Conservation (phyloP, 2,888 invertebrate genomes). For the Cheilosia variabilis region DNA sequence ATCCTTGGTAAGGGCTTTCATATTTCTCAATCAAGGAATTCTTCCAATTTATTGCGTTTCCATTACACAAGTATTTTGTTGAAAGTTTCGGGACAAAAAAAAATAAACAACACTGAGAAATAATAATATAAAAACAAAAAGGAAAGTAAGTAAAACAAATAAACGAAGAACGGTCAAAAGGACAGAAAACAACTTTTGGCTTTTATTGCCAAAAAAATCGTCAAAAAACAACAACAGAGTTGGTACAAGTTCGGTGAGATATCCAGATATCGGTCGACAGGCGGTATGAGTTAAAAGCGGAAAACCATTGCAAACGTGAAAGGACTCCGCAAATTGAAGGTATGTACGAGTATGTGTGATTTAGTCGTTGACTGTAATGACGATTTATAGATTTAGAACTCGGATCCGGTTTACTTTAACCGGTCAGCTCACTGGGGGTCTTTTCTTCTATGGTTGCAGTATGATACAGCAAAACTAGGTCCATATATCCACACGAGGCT, state of each 20-base stretch:
- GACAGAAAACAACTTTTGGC: slow-evolving; percentile 37
- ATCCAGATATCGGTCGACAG: slow-evolving; percentile 14
- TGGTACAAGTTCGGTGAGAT: slow-evolving; percentile 7
- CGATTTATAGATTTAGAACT: slow-evolving; percentile 52
- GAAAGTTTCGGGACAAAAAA: slow-evolving; percentile 25
- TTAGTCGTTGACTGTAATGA: slow-evolving; percentile 30
- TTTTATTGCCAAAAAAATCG: slow-evolving; percentile 36
- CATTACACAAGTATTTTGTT: slow-evolving; percentile 43
- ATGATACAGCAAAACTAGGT: neutral
- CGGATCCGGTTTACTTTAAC: slow-evolving; percentile 39
- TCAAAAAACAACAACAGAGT: neutral
- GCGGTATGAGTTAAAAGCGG: neutral
- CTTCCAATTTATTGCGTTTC: slow-evolving; percentile 53
- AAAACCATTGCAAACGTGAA: slow-evolving; percentile 37
- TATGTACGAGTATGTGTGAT: neutral
- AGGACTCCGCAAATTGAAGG: slow-evolving; percentile 28
- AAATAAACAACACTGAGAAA: neutral
- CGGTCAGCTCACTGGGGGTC: slow-evolving; percentile 14
- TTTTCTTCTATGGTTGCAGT: slow-evolving; percentile 23
- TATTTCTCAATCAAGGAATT: slow-evolving; percentile 63
- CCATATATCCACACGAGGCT: no score
- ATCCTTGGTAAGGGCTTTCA: slow-evolving; percentile 12
- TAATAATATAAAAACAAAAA: neutral
- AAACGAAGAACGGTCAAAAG: slow-evolving; percentile 28
- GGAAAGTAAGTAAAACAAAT: slow-evolving; percentile 25